Base-by-base conservation (phyloP, 2,888 invertebrate species). In the Drosophila longiperda region DNA sequence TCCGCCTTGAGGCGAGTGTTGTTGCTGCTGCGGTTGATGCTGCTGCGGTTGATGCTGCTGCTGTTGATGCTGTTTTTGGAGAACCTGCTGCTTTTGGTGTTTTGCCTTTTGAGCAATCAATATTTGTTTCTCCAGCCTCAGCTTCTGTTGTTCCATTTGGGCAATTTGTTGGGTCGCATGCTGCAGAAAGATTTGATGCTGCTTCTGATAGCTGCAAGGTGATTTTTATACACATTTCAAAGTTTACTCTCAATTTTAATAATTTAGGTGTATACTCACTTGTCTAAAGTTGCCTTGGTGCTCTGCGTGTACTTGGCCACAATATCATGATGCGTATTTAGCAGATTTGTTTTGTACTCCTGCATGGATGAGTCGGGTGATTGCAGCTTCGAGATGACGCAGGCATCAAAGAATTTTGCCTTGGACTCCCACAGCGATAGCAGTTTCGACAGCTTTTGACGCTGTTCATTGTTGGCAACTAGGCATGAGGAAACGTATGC, bases 361-460 rank as follows among this genome's bases (percentile, higher is more conserved):
- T 97, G 96, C 94, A 98, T 96, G n/a, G 98, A 97, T 65, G 95
- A 95, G 75, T 96, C 95, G 1, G 98, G 98, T 83, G 97, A 96
- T 92, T 97, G 96, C 94, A 99, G 95, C 93, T 97, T 97, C 75
- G 97, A 96, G 89, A 98, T 96, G 78, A 97, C 97, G 12, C 96
- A 94, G 17, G 96, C 94, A 92, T 96, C 96, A 92, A 98, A 96
- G 94, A 97, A 97, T 94, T 97, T 96, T 76, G 96, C 96, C 94
- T 99, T 99, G 80, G 98, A 97, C 94, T 99, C 99, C 99, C 99
- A 99, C 52, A 99, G 94, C 76, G 97, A 97, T 74, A 99, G 94
- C 83, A 99, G 94, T 95, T 99, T 99, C 91, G 97, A 97, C 75
- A 99, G 94, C 94, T 99, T 99, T 85, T 95, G 95, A 90, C 97